phyloP scores from a whole-genome alignment of 2,888 invertebrate species.

The Nysson spinosus region DNA sequence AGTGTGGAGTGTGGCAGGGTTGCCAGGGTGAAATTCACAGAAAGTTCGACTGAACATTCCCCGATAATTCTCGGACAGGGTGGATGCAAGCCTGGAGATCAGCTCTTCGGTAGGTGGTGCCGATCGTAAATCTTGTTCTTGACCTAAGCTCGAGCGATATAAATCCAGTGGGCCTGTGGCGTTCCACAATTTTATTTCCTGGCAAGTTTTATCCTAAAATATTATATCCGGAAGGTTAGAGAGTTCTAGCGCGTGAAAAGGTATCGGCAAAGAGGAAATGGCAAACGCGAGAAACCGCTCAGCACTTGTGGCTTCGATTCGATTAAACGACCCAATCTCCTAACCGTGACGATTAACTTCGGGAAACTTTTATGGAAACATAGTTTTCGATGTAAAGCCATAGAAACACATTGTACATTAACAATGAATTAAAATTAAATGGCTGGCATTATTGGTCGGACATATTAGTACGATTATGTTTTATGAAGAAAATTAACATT shows the following conservation, averaged over 20 bases:
- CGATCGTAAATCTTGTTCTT: conserved; percentile 48
- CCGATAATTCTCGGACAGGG: conserved; percentile 28
- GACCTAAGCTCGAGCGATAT: conserved; percentile 31
- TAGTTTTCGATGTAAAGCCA: too few relatives aligned
- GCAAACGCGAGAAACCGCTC: background rate
- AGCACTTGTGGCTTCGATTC: conserved; percentile 16
- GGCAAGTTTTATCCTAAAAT: conserved; percentile 46
- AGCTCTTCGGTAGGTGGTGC: conserved; percentile 16
- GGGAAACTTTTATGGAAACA: too few relatives aligned
- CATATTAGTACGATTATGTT: too few relatives aligned
- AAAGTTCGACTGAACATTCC: conserved; percentile 17
- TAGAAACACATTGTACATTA: too few relatives aligned
- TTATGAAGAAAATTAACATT: too few relatives aligned
- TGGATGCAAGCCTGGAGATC: conserved; percentile 29
- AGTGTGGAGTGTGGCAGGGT: conserved; percentile 1
- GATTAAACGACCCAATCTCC: too few relatives aligned
- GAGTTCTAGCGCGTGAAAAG: background rate
- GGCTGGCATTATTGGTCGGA: too few relatives aligned
- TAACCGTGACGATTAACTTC: too few relatives aligned
- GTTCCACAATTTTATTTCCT: conserved; percentile 43
- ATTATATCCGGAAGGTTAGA: conserved; percentile 27
- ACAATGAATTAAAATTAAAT: too few relatives aligned
- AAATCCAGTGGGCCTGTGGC: conserved; percentile 30
- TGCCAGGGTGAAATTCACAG: conserved; percentile 22
- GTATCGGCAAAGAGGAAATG: background rate